These are phyloP conservation scores for Zelleria hepariella DNA, from an alignment of 2,888 invertebrate genomes.

Conservation along the genomic window DNA sequence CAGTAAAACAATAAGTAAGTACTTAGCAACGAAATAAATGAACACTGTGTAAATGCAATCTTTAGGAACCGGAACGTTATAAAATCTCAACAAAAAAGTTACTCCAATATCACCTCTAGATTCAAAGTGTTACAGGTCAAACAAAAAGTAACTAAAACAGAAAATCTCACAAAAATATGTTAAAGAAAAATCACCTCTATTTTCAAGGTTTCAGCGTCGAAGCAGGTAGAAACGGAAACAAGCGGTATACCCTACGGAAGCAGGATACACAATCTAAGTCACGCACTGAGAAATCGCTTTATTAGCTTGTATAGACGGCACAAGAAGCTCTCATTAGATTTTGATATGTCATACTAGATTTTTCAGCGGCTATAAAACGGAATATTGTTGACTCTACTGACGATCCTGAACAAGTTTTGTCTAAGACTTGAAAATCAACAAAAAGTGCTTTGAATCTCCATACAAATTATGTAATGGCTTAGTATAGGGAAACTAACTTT, in stretches of 20 bases:
- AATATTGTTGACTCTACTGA: too few species aligned
- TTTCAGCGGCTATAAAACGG: too few species aligned
- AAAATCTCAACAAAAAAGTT: background rate
- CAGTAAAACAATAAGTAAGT: background rate
- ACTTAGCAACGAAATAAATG: too few species aligned
- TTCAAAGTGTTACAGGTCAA: conserved; percentile 19
- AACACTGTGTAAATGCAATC: too few species aligned
- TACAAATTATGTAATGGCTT: too few species aligned
- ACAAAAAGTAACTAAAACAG: conserved; percentile 32
- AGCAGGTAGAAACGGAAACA: conserved; percentile 32
- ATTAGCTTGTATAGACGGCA: conserved; percentile 15
- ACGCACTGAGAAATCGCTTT: conserved; percentile 37
- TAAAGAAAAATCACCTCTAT: conserved; percentile 1
- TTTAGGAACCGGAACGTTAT: background rate
- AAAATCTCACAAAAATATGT: too few species aligned
- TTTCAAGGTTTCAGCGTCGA: conserved; percentile 17
- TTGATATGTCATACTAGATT: too few species aligned
- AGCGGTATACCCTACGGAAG: conserved; percentile 32
- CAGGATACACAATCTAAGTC: conserved; percentile 23
- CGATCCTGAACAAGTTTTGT: too few species aligned
- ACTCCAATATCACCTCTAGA: background rate
- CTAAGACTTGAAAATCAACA: too few species aligned
- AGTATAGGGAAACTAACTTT: too few species aligned
- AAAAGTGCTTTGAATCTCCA: too few species aligned
- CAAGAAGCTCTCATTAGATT: conserved; percentile 9